Percentiles rank a stretch among this genome's conserved stretches.
Evolutionary conservation across 2,113 vertebrate species (phyloP).

Genomic region (Malaclemys terrapin): DNA sequence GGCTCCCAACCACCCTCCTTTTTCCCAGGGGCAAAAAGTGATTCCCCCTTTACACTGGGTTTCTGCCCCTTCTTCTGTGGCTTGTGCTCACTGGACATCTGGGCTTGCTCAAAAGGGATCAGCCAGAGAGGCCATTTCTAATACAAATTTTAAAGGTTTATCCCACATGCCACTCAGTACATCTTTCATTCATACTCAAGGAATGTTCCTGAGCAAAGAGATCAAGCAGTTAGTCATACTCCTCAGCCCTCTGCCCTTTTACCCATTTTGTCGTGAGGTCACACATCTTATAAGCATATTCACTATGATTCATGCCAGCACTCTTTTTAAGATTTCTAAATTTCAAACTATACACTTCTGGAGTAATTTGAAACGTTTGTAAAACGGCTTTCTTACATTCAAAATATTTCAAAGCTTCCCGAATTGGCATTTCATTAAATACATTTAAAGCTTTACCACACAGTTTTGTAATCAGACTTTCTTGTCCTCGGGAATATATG

Average conservation of each 20-base stretch:
- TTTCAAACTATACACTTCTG: not conserved
- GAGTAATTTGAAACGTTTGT: not conserved
- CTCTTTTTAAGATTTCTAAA: not conserved
- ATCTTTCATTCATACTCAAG: not conserved
- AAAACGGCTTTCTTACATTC: not conserved
- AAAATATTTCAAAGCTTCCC: not conserved
- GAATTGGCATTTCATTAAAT: not conserved
- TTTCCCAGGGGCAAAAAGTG: not conserved
- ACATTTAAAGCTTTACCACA: not conserved
- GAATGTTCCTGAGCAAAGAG: not conserved
- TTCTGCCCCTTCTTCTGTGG: not conserved
- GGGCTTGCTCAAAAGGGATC: not conserved
- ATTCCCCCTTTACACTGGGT: not conserved
- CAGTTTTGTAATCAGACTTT: not conserved
- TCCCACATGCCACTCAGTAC: not conserved
- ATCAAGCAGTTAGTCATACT: not conserved
- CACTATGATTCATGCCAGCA: not conserved
- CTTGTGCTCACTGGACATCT: not conserved
- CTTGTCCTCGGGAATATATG: not conserved
- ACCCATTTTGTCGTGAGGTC: not conserved
- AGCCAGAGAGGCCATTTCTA: not conserved
- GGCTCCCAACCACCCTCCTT: not conserved
- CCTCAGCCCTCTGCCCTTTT: not conserved
- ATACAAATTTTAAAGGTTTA: not conserved
- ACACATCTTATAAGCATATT: not conserved